Evolutionary conservation across 2,113 vertebrate species (phyloP).

Genomic region (Tapirus terrestris): DNA sequence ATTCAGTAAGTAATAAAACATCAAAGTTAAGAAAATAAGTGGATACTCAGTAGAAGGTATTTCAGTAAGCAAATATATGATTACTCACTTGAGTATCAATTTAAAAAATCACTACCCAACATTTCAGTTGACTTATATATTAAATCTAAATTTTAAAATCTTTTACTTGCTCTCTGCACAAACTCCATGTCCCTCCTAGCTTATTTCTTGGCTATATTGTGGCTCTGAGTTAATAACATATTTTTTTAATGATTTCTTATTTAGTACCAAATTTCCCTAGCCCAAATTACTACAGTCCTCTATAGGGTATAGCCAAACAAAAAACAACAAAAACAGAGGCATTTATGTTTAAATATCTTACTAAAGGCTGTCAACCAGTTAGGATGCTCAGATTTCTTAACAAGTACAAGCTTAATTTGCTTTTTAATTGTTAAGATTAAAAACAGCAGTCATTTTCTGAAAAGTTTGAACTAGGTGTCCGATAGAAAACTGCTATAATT

Average conservation of each 20-base stretch:
- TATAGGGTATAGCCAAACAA: slow-evolving; percentile 7
- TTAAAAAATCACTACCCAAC: slow-evolving; percentile 27
- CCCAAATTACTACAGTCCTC: neutral
- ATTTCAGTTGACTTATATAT: slow-evolving; percentile 36
- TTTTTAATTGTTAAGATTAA: slow-evolving; percentile 59
- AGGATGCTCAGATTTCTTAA: slow-evolving; percentile 29
- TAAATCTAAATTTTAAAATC: slow-evolving; percentile 56
- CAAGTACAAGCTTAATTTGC: neutral
- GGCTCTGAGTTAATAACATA: neutral
- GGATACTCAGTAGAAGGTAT: neutral
- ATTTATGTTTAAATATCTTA: slow-evolving; percentile 52
- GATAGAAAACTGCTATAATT: slow-evolving; percentile 34
- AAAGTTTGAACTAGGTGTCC: neutral
- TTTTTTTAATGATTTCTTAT: slow-evolving; percentile 29
- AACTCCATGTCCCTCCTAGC: neutral
- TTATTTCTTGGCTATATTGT: slow-evolving; percentile 44
- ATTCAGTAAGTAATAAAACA: slow-evolving; percentile 49
- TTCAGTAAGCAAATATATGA: slow-evolving; percentile 29
- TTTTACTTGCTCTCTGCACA: slow-evolving; percentile 13
- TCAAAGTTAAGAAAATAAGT: slow-evolving; percentile 6
- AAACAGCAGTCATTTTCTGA: slow-evolving; percentile 30
- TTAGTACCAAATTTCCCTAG: slow-evolving; percentile 36
- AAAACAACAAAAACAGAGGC: neutral
- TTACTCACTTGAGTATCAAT: neutral
- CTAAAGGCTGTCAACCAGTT: neutral